Percentiles rank a stretch among this genome's conserved stretches.
These are phyloP conservation scores for Brachypalpus laphriformis DNA, from an alignment of 2,888 invertebrate genomes.

Conservation along the genomic window DNA sequence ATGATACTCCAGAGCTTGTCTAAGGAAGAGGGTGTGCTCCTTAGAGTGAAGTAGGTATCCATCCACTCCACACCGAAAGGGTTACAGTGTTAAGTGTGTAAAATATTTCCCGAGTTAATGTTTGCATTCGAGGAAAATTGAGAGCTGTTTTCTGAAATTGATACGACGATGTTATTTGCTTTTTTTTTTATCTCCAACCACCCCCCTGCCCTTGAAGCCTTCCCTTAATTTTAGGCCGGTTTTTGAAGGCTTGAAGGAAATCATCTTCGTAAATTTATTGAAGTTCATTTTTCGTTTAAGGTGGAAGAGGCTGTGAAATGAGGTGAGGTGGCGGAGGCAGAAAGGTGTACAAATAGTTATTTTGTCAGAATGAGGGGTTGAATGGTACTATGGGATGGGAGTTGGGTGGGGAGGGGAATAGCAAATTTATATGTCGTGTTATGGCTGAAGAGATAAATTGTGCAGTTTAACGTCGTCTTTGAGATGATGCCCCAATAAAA, in stretches of 20 bases:
- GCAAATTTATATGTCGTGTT: constrained; percentile 64
- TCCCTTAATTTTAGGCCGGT: constrained; percentile 15
- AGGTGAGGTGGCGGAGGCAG: constrained; percentile 15
- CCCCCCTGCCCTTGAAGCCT: background rate
- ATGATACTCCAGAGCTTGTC: constrained; percentile 4
- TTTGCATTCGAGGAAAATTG: constrained; percentile 72
- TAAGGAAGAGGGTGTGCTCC: constrained; percentile 11
- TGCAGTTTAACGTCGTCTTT: constrained; percentile 58
- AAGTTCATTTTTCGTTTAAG: constrained; percentile 67
- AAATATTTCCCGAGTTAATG: constrained; percentile 72
- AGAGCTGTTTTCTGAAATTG: constrained; percentile 72
- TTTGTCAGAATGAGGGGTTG: background rate
- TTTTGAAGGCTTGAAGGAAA: constrained; percentile 46
- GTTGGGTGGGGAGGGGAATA: background rate
- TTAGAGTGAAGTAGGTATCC: constrained; percentile 5
- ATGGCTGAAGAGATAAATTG: constrained; percentile 67
- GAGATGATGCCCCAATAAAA: constrained; percentile 70
- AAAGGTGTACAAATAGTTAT: constrained; percentile 65
- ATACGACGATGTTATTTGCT: constrained; percentile 64
- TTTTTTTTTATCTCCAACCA: background rate
- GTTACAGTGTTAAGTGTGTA: constrained; percentile 72
- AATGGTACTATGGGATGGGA: background rate
- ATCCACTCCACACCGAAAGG: constrained; percentile 40
- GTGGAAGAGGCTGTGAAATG: constrained; percentile 41
- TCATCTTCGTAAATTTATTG: constrained; percentile 71